phyloP scores from a whole-genome alignment of 2,113 vertebrate genomes.

The Python bivittatus region DNA sequence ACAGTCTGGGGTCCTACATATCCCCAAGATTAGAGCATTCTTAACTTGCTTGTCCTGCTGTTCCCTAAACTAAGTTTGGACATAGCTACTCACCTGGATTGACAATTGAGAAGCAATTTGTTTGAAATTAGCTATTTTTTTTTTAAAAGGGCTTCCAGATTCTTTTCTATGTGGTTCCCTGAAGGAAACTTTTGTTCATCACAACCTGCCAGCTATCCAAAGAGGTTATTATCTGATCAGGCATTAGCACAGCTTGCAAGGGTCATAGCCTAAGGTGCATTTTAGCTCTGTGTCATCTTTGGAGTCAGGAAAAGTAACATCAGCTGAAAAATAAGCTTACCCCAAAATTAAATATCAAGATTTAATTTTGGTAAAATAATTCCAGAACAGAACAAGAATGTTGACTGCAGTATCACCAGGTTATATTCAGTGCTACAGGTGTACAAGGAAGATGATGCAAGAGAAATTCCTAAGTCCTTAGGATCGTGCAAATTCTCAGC shows the following conservation, averaged over 20 bases:
- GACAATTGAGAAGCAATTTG: background rate
- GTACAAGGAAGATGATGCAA: background rate
- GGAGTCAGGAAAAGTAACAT: background rate
- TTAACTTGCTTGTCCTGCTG: background rate
- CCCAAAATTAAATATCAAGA: background rate
- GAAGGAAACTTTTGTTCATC: background rate
- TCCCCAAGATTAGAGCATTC: too few species aligned
- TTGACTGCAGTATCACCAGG: background rate
- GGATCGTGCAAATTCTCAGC: background rate
- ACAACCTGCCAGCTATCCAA: background rate
- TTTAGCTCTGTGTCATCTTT: background rate
- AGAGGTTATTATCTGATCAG: background rate
- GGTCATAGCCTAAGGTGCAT: background rate
- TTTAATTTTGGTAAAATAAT: background rate
- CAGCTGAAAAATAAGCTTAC: background rate
- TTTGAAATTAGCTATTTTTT: background rate
- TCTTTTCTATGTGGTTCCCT: background rate
- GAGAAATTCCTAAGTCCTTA: background rate
- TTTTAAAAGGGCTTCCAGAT: background rate
- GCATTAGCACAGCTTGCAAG: background rate
- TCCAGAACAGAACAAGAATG: background rate
- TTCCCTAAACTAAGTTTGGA: background rate
- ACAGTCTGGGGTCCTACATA: too few species aligned
- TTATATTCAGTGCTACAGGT: background rate
- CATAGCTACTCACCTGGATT: background rate